Conservation (phyloP, 2,888 invertebrate species). For the Lobophora halterata region DNA sequence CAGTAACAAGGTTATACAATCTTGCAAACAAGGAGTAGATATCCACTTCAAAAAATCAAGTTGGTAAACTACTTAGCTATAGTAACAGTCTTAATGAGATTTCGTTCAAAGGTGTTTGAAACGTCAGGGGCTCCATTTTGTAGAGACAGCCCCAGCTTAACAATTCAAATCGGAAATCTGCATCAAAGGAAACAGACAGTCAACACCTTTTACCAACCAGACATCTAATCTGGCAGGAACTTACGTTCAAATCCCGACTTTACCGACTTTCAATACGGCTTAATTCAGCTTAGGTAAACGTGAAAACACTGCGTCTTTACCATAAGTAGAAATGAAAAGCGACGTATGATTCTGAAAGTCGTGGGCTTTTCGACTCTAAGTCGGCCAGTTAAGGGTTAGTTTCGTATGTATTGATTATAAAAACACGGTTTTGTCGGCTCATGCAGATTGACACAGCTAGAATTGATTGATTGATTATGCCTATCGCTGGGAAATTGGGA, state of each 20-base stretch:
- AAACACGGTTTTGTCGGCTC: conserved; percentile 3
- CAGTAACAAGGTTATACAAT: too few relatives aligned
- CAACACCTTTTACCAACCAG: conserved; percentile 23
- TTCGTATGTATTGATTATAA: not conserved
- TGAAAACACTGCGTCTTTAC: conserved; percentile 3
- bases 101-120: too few relatives aligned
- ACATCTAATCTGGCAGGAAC: conserved; percentile 9
- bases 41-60: too few relatives aligned
- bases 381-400: not conserved
- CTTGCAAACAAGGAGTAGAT: too few relatives aligned
- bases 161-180: conserved; percentile 21
- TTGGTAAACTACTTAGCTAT: too few relatives aligned
- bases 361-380: conserved; percentile 11
- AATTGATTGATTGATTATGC: conserved; percentile 15
- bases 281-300: conserved; percentile 2
- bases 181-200: conserved; percentile 21
- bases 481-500: not conserved
- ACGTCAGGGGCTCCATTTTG: not conserved
- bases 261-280: conserved; percentile 6
- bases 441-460: conserved; percentile 11
- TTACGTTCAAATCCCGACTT: conserved; percentile 3
- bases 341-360: conserved; percentile 3
- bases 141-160: conserved; percentile 9
- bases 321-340: conserved; percentile 10
- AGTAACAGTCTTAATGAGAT: too few relatives aligned